Evolutionary conservation across 2,888 invertebrate species (phyloP), one percentile per base, ranked within the genome.

Genomic region (Euspilapteryx auroguttella): DNA sequence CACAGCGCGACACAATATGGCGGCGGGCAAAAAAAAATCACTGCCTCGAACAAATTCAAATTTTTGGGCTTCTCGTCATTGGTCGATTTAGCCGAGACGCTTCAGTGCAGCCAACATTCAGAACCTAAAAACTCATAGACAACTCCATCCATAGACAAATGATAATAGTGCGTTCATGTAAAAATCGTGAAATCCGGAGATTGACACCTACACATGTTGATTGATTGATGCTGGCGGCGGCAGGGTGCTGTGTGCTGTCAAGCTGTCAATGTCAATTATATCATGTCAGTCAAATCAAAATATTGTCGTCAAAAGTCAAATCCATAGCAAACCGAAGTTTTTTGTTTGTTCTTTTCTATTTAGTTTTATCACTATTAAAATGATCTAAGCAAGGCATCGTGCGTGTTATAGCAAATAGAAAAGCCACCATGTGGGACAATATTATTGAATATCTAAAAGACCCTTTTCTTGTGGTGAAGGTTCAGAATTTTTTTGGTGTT

Each of bases 401-500:
- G n/a, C n/a, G n/a, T n/a, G n/a, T n/a, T n/a, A n/a, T n/a, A n/a
- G n/a, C n/a, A n/a, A n/a, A n/a, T n/a, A n/a, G n/a, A n/a, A n/a
- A n/a, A n/a, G n/a, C n/a, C n/a, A 17, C 36, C 32, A 73, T 76
- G 76, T 68, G 68, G 69, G 63, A 69, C 28, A 54, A 55, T 35
- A 51, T 64, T 2, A 71, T 89, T 47, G 80, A 86, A 44, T 81
- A 84, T 49, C 78, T 91, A 30, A 86, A 87, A 52, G 85, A 86
- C 49, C 87, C 92, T 5, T 59, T 82, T 34, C 62, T 90, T 39
- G 92, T 93, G 13, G 82, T 87, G 12, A 80, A 81, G 53, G 83
- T 92, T 45, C 93, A 93, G 57, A 76, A 82, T 43, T 85, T 80
- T 55, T 92, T 91, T 55, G 92, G 91, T 32, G 81, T 92, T 14